phyloP scores from a whole-genome alignment of 2,797 vertebrate species.

The Premnoplex brunnescens region DNA sequence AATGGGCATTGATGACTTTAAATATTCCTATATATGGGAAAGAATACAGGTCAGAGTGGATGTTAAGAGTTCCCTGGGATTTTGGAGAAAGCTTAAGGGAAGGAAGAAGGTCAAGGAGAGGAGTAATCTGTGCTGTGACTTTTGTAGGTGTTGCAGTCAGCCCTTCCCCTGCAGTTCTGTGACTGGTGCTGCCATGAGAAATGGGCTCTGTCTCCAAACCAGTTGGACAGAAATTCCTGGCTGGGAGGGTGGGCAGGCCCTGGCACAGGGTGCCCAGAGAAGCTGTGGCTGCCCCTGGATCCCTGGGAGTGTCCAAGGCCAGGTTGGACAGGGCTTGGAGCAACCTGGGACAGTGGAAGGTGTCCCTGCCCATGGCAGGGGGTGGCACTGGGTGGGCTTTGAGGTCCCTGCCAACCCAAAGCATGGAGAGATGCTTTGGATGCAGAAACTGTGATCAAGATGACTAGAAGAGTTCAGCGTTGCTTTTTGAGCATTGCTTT shows the following conservation, averaged over 20 bases:
- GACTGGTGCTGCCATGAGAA: fast-evolving
- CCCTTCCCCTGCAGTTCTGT: neutral
- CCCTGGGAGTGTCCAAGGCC: neutral
- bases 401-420: neutral
- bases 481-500: neutral
- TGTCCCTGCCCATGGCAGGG: neutral
- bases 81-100: neutral
- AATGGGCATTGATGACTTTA: neutral
- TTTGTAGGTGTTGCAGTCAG: neutral
- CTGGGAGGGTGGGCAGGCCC: fast-evolving
- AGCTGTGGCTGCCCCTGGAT: neutral
- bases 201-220: neutral
- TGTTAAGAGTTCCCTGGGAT: neutral
- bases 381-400: neutral
- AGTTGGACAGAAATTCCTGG: neutral
- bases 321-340: neutral
- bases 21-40: neutral
- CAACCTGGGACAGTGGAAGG: fast-evolving
- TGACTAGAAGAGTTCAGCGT: neutral
- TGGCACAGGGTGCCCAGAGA: neutral
- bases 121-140: neutral
- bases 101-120: neutral
- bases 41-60: neutral
- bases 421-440: neutral
- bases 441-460: neutral